These are phyloP conservation scores for Sebastes iracundus DNA, from an alignment of 2,797 vertebrate genomes.

Conservation along the genomic window DNA sequence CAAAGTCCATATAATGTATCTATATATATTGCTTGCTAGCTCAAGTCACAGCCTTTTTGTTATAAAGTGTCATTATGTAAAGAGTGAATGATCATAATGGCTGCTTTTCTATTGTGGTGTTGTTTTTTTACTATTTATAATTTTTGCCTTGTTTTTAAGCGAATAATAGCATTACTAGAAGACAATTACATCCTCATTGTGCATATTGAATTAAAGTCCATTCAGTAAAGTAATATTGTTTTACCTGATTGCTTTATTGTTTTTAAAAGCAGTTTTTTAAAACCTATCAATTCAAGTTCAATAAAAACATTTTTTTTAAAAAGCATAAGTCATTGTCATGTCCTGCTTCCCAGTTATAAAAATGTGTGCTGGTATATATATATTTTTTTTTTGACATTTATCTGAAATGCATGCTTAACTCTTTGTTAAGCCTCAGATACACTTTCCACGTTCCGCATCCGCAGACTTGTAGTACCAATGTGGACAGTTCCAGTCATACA, in stretches of 20 bases:
- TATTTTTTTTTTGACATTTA: background rate
- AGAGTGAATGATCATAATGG: background rate
- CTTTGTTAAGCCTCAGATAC: background rate
- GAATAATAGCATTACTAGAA: background rate
- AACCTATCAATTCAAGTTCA: background rate
- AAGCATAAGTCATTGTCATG: background rate
- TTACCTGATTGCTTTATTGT: background rate
- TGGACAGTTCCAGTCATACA: background rate
- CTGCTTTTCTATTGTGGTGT: background rate
- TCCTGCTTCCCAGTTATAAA: background rate
- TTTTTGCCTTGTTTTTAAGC: background rate
- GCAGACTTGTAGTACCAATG: no score
- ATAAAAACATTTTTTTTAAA: background rate
- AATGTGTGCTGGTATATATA: background rate
- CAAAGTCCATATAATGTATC: background rate
- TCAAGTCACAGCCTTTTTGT: slow-evolving; percentile 27
- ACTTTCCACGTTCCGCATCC: background rate
- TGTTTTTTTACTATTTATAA: background rate
- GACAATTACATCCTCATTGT: background rate
- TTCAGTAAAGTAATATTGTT: background rate
- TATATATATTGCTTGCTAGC: background rate
- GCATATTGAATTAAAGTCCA: background rate
- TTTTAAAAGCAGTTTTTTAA: background rate
- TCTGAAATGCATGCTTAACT: background rate
- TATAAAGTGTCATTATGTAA: slow-evolving; percentile 32